Evolutionary conservation across 2,888 invertebrate species (phyloP), one percentile per base, ranked within the genome.

Genomic region (Vandiemenella viatica): DNA sequence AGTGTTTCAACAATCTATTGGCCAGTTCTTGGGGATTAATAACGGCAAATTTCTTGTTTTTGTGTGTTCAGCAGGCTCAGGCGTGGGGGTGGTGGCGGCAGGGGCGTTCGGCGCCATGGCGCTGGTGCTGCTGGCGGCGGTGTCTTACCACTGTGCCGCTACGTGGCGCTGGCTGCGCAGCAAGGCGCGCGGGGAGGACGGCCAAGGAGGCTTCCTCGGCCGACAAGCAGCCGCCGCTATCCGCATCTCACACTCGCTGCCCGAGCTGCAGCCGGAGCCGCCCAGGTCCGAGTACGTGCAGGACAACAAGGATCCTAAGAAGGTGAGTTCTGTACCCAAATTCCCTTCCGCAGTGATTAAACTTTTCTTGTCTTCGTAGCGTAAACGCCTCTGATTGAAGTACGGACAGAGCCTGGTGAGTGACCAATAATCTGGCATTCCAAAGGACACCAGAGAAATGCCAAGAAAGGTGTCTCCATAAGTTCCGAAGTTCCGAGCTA

Each of bases 241-340:
- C 51, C 73, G 80, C 48, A 83, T 84, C 64, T 82, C 82, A 58
- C 82, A 82, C 62, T 83, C 83, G 0, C 65, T 83, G 18, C 84
- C 84, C 0, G 83, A 84, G 58, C 71, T 84, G 43, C 80, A 81
- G 59, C 76, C 77, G 0, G 80, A 82, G 56, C 79, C 77, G 1
- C 61, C 77, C 58, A 78, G 77, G 57, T 77, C 75, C 56, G 79
- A 77, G 60, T 81, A 79, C 56, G 78, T 82, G 0, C 81, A 81
- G 59, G 81, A 82, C 51, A 46, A 46, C 43, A 79, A 80, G 55
- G 81, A 81, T 59, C 72, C 79, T 50, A 82, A 81, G 61, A 83
- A 83, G 75, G 80, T 82, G 65, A 62, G 58, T 50, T 22, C 18
- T 13, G 45, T 45, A 48, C 4, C 32, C n/a, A 2, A 3, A 32